Percentiles rank a stretch among this genome's conserved stretches.
Evolutionary conservation across 2,888 invertebrate species (phyloP).

Genomic region (Cantharis rufa): DNA sequence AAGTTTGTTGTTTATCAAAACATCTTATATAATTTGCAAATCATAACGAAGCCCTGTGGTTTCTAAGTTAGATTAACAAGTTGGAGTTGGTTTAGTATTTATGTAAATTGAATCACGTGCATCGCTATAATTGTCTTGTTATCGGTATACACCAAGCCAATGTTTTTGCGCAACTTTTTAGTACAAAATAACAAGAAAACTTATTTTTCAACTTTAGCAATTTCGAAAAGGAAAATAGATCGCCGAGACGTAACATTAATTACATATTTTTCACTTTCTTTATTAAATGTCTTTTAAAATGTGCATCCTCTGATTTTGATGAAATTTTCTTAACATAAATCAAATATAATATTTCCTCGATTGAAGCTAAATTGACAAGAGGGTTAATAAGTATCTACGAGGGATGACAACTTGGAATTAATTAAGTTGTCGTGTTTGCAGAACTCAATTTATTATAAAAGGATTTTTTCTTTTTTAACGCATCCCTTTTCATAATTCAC

Average conservation of each 20-base stretch:
- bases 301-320: conserved; percentile 18
- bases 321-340: conserved; percentile 7
- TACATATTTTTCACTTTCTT: conserved; percentile 12
- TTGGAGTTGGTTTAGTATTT: conserved; percentile 24
- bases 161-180: conserved; percentile 5
- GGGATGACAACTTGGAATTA: not conserved
- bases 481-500: not conserved
- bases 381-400: not conserved
- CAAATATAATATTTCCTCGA: conserved; percentile 13
- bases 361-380: conserved; percentile 12
- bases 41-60: conserved; percentile 15
- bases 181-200: not conserved
- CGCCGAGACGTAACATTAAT: not conserved
- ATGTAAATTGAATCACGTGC: conserved; percentile 27
- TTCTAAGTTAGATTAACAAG: conserved; percentile 23
- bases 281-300: conserved; percentile 23
- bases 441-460: not conserved
- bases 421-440: not conserved
- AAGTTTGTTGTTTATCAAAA: conserved; percentile 22
- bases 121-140: conserved; percentile 26
- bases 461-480: not conserved
- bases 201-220: not conserved
- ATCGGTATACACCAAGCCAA: conserved; percentile 22
- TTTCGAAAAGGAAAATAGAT: not conserved
- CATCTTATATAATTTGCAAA: conserved; percentile 15